Conservation (phyloP, 2,888 invertebrate species). For the Steinernema hermaphroditum region DNA sequence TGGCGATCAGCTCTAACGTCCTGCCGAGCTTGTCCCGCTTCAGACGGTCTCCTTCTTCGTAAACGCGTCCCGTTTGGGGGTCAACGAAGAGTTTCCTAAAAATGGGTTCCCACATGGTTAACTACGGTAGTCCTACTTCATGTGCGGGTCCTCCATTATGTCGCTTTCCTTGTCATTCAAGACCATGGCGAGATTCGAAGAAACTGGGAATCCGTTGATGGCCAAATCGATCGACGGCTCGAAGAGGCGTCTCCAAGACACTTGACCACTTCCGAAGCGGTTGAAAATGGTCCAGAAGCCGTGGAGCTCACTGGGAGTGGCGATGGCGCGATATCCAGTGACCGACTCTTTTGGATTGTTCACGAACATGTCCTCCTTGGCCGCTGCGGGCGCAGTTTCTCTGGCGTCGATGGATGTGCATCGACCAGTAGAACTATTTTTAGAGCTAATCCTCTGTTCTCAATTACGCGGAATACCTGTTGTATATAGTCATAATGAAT, state of each 20-base stretch:
- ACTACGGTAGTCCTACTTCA: constrained; percentile 44
- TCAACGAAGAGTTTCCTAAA: constrained; percentile 58
- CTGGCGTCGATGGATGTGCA: constrained; percentile 68
- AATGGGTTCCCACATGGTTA: neutral
- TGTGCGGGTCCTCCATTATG: constrained; percentile 57
- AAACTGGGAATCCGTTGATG: constrained; percentile 55
- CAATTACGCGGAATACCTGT: constrained; percentile 64
- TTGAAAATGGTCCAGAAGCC: constrained; percentile 65
- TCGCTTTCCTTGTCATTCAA: constrained; percentile 56
- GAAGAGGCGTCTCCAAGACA: constrained; percentile 55
- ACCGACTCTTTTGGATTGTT: constrained; percentile 46
- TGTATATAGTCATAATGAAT: constrained; percentile 82
- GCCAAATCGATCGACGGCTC: constrained; percentile 61
- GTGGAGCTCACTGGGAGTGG: constrained; percentile 64
- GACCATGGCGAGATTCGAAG: constrained; percentile 63
- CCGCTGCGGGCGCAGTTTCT: constrained; percentile 70
- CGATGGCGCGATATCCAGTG: constrained; percentile 55
- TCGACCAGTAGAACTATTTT: constrained; percentile 47
- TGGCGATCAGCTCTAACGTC: constrained; percentile 41
- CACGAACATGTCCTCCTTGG: constrained; percentile 68
- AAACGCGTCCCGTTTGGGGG: constrained; percentile 58
- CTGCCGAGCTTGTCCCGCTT: constrained; percentile 56
- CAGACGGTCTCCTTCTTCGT: constrained; percentile 64
- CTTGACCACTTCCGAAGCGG: constrained; percentile 59
- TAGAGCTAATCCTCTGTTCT: too few relatives aligned